Conservation (phyloP, 1,140 invertebrate species). For the Magallana gigas region DNA sequence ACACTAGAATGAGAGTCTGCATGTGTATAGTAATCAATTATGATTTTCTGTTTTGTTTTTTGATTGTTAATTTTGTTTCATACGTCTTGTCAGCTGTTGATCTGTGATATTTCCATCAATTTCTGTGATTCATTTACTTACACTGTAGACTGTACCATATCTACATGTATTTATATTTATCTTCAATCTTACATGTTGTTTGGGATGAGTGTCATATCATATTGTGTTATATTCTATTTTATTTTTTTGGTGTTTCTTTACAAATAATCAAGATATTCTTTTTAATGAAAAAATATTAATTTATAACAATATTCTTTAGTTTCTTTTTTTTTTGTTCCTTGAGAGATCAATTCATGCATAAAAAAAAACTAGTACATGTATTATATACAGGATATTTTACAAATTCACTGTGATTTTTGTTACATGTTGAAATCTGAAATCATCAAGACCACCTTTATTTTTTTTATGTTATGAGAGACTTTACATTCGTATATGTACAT, state of each 20-base stretch:
- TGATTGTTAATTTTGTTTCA: slow-evolving; percentile 6
- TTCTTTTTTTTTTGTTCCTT: neutral
- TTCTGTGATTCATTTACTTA: neutral
- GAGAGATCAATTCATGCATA: neutral
- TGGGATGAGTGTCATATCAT: neutral
- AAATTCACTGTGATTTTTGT: too few relatives aligned
- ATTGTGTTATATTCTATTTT: neutral
- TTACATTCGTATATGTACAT: too few relatives aligned
- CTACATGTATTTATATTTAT: too few relatives aligned
- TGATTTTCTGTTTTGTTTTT: neutral
- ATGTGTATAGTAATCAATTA: too few relatives aligned
- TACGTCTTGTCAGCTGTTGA: neutral
- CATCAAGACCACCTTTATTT: too few relatives aligned
- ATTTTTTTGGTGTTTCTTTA: neutral
- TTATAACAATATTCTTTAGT: neutral
- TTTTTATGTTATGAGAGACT: too few relatives aligned
- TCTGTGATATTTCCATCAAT: slow-evolving; percentile 29
- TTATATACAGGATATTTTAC: neutral
- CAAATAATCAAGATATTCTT: slow-evolving; percentile 19
- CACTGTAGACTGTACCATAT: too few relatives aligned
- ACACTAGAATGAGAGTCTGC: too few relatives aligned
- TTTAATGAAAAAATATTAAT: neutral
- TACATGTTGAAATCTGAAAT: too few relatives aligned
- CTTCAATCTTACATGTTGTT: slow-evolving; percentile 28
- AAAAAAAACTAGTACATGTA: neutral